phyloP scores from a whole-genome alignment of 2,888 invertebrate species.

The Eilema sororculum region DNA sequence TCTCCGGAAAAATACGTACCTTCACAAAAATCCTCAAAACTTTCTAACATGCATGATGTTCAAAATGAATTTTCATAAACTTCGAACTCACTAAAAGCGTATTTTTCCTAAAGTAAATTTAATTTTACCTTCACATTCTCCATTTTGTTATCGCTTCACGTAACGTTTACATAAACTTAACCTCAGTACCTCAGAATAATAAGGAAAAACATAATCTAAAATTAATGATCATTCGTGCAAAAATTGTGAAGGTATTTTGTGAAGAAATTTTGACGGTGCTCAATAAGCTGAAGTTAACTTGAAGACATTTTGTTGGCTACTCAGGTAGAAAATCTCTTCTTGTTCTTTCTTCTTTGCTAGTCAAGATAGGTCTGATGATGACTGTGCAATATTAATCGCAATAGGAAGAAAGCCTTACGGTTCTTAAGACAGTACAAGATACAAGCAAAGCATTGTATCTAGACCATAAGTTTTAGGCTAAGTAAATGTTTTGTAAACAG shows the following conservation, averaged over 20 bases:
- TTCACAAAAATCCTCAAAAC: not conserved
- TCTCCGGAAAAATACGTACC: not conserved
- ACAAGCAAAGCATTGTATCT: too few relatives aligned
- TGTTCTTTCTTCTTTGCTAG: too few relatives aligned
- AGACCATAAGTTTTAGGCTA: too few relatives aligned
- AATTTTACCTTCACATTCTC: conserved; percentile 5
- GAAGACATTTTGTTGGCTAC: not conserved
- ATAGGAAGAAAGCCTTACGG: too few relatives aligned
- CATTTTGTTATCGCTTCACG: conserved; percentile 9
- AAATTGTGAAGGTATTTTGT: conserved; percentile 7
- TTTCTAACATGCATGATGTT: not conserved
- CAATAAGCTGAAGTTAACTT: not conserved
- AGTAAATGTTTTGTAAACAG: too few relatives aligned
- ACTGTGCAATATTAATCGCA: too few relatives aligned
- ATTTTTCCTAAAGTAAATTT: conserved; percentile 16
- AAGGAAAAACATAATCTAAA: conserved; percentile 39
- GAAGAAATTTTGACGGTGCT: not conserved
- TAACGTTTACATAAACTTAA: conserved; percentile 1
- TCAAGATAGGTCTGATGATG: too few relatives aligned
- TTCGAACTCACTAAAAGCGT: not conserved
- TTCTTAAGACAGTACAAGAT: too few relatives aligned
- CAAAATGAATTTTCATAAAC: not conserved
- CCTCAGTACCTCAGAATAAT: conserved; percentile 15
- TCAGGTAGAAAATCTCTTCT: not conserved
- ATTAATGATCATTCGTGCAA: conserved; percentile 35